Evolutionary conservation across 2,888 invertebrate species (phyloP), one percentile per base, ranked within the genome.

Genomic region (Calephelis perditalis): DNA sequence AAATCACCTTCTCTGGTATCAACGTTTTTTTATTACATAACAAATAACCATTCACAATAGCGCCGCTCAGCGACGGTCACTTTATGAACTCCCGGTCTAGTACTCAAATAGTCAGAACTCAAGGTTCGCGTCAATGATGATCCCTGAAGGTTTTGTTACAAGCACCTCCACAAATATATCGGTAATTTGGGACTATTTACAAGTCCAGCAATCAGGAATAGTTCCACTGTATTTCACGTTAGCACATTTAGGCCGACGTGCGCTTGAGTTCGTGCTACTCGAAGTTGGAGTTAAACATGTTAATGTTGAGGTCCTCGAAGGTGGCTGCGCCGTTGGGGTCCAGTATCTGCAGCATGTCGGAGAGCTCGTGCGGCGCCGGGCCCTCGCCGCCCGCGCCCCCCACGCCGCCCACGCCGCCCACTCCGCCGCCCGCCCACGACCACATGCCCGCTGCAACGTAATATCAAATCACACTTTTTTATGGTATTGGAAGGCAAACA

Each of bases 271-370:
- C 0, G 40, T 40, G 49, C 60, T 56, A 90, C 72, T 90, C 89
- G 70, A 90, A 90, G 77, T 81, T 88, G 71, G 96, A 94, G 80
- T 95, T 97, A 83, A 97, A 97, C 97, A 97, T 97, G 75, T 94
- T 94, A 71, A 97, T 93, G 77, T 95, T 96, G 74, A 97, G 92
- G 83, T 97, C 97, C 81, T 97, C 97, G 81, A 97, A 97, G 40
- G 96, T 94, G 62, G 96, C 92, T 47, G 95, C 92, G 58, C 94
- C 95, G 73, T 95, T 94, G 80, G 96, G 96, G 85, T 97, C 96
- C 62, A 98, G 89, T 94, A 98, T 97, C 86, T 97, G 97, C 73
- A 98, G 91, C 97, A 98, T 97, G 76, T 98, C 97, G 12, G 96
- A 95, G 62, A 97, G 92, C 87, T 97, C 97, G 67, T 91, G 92